These are phyloP conservation scores for Anticlea derivata DNA, from an alignment of 2,888 invertebrate genomes.

Conservation along the genomic window DNA sequence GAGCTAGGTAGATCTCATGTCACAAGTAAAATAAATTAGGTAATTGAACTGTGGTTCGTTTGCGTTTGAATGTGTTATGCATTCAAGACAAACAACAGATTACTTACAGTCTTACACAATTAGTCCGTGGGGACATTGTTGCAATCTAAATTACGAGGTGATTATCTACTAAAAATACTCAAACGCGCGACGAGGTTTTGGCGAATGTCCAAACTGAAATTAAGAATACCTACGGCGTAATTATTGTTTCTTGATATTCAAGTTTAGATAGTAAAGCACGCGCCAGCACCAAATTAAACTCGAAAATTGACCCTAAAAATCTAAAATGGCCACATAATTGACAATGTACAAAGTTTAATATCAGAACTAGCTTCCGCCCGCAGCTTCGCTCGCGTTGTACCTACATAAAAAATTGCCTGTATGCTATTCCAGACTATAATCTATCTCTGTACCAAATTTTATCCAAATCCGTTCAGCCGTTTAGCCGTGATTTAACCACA, in stretches of 20 bases:
- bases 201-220: conserved; percentile 50
- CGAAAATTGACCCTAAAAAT: too few relatives aligned
- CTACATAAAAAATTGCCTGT: neutral
- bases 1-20: too few relatives aligned
- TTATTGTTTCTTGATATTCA: conserved; percentile 26
- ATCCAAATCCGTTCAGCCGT: too few relatives aligned
- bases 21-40: neutral
- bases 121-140: conserved; percentile 42
- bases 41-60: too few relatives aligned
- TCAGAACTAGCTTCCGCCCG: too few relatives aligned
- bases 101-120: conserved; percentile 27
- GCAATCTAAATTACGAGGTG: conserved; percentile 52
- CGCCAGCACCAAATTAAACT: neutral
- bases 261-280: neutral
- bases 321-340: too few relatives aligned
- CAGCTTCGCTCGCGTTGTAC: too few relatives aligned
- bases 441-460: too few relatives aligned
- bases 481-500: too few relatives aligned
- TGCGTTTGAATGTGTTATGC: conserved; percentile 5
- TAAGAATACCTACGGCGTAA: conserved; percentile 33
- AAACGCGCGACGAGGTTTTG: conserved; percentile 51
- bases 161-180: conserved; percentile 63
- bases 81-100: conserved; percentile 18
- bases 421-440: too few relatives aligned
- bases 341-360: too few relatives aligned